phyloP scores from a whole-genome alignment of 2,797 vertebrate genomes.

The Dendrocincla tyrannina region DNA sequence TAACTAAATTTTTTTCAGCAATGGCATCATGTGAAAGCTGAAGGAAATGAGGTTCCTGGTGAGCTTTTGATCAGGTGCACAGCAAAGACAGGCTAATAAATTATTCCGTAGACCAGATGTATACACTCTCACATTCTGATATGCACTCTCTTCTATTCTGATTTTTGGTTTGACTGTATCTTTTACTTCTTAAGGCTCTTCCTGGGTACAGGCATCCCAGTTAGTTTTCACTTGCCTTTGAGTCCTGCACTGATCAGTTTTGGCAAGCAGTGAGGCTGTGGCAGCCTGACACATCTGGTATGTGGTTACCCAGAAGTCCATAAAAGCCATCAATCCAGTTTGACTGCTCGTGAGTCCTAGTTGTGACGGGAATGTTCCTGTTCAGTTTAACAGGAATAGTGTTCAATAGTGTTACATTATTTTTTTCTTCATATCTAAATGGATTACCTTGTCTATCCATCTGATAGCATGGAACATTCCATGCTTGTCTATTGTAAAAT shows the following conservation, averaged over 20 bases:
- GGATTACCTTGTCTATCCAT: background rate
- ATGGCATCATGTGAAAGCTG: background rate
- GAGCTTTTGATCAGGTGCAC: background rate
- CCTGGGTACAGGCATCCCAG: background rate
- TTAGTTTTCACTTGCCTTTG: background rate
- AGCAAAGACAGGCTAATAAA: background rate
- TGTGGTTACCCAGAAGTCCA: background rate
- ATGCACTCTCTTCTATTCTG: background rate
- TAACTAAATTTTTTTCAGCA: background rate
- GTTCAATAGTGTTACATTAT: background rate
- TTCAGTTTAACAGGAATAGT: background rate
- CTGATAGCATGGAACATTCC: background rate
- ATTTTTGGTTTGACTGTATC: background rate
- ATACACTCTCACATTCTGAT: rapidly evolving
- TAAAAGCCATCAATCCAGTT: background rate
- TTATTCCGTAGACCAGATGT: background rate
- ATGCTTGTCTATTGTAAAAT: background rate
- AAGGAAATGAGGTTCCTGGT: background rate
- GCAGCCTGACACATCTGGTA: background rate
- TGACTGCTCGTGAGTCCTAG: background rate
- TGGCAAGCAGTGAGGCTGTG: background rate
- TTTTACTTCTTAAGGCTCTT: background rate
- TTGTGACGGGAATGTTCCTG: background rate
- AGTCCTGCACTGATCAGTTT: background rate
- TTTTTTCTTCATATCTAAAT: background rate